Conservation (phyloP, 2,113 vertebrate genomes). For the Sinocyclocheilus maitianheensis region DNA sequence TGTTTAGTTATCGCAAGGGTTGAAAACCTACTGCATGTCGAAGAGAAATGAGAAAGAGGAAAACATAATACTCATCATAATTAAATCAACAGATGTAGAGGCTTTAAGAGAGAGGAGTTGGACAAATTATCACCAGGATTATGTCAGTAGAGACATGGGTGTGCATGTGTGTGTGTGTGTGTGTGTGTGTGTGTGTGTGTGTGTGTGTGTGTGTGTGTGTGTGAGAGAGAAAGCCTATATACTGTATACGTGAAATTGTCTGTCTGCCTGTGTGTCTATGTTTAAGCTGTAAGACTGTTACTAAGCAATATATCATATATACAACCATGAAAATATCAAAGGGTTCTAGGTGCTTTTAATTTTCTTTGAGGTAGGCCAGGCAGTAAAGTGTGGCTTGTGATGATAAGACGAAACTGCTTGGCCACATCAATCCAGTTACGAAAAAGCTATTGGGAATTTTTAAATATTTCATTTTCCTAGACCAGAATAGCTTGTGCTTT, state of each 20-base stretch:
- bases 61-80: not conserved
- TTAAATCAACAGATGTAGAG: not conserved
- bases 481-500: conserved; percentile 57
- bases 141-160: too few species aligned
- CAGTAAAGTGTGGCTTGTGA: conserved; percentile 72
- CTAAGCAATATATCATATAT: conserved; percentile 62
- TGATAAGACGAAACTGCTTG: conserved; percentile 78
- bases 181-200: not conserved
- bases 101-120: too few species aligned
- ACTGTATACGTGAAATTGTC: too few species aligned
- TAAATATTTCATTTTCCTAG: conserved; percentile 63
- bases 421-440: conserved; percentile 71
- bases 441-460: conserved; percentile 68
- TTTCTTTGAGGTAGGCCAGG: conserved; percentile 76
- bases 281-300: not conserved
- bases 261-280: not conserved
- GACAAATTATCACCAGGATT: too few species aligned
- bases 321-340: conserved; percentile 75
- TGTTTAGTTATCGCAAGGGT: too few species aligned
- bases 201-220: too few species aligned
- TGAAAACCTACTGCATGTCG: too few species aligned
- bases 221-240: too few species aligned
- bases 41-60: not conserved
- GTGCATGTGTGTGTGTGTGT: too few species aligned
- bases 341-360: conserved; percentile 72